Evolutionary conservation across 2,888 invertebrate species (phyloP).

Genomic region (Spisula subtruncata): DNA sequence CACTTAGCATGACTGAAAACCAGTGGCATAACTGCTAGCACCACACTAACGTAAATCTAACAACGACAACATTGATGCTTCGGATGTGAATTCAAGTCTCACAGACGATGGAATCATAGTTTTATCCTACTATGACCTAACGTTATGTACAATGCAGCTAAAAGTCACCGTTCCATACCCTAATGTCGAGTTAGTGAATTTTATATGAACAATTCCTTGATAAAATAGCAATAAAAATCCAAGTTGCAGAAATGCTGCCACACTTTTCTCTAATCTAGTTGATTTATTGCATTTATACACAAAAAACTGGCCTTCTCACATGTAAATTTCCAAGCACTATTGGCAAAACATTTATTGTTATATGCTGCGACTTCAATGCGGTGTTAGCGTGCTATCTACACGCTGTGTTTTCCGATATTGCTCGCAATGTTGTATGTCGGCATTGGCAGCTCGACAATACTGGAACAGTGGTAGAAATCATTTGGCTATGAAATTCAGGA

Average conservation of each 20-base stretch:
- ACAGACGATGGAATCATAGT: not conserved
- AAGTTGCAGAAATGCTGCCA: not conserved
- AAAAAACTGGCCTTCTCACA: not conserved
- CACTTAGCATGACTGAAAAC: not conserved
- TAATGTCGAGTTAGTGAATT: not conserved
- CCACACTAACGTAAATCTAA: not conserved
- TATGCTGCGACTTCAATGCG: constrained; percentile 5
- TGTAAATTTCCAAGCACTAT: constrained; percentile 16
- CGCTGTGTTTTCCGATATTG: constrained; percentile 5
- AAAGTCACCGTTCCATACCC: not conserved
- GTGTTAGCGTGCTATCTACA: constrained; percentile 17
- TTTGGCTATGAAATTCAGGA: not conserved
- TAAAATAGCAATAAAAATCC: constrained; percentile 10
- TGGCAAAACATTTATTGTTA: constrained; percentile 21
- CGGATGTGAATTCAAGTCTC: not conserved
- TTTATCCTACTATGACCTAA: not conserved
- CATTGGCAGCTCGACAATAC: not conserved
- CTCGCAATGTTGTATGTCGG: constrained; percentile 3
- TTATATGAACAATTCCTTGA: not conserved
- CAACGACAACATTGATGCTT: not conserved
- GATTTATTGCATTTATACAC: constrained; percentile 21
- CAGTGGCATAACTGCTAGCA: not conserved
- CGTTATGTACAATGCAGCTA: not conserved
- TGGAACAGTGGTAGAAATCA: not conserved
- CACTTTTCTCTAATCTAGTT: not conserved